Evolutionary conservation across 2,888 invertebrate genomes (phyloP).

Genomic region (Meiosimyza decipiens): DNA sequence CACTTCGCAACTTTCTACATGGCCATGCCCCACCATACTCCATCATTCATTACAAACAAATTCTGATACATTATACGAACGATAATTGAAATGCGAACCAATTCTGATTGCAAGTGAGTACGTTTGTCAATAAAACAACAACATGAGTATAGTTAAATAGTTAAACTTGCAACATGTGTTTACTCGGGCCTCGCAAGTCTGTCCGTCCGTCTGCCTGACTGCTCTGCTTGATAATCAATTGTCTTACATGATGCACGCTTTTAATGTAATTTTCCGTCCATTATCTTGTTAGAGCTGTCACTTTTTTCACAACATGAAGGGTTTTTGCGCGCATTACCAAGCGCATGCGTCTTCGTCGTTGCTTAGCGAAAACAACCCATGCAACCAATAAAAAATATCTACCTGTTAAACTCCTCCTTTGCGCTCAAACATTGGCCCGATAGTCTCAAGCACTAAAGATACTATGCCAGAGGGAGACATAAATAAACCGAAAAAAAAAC

Average conservation of each 20-base stretch:
- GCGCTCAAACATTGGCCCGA: not conserved
- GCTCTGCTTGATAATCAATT: conserved; percentile 27
- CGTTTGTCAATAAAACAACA: too few species aligned
- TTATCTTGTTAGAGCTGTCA: conserved; percentile 37
- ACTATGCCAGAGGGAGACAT: conserved; percentile 11
- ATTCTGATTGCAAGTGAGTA: too few species aligned
- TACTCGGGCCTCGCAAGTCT: not conserved
- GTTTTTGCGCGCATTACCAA: not conserved
- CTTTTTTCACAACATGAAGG: conserved; percentile 17
- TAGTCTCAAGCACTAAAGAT: not conserved
- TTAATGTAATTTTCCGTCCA: conserved; percentile 35
- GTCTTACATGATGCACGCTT: conserved; percentile 31
- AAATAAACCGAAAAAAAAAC: not conserved
- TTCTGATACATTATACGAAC: too few species aligned
- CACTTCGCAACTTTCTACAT: too few species aligned
- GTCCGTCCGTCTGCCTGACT: not conserved
- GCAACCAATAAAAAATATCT: conserved; percentile 28
- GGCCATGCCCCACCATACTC: too few species aligned
- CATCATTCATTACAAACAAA: too few species aligned
- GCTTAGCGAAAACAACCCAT: not conserved
- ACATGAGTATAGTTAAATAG: too few species aligned
- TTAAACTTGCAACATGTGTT: conserved; percentile 19
- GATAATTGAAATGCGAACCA: too few species aligned
- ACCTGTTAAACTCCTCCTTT: conserved; percentile 29
- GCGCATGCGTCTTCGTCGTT: conserved; percentile 6